phyloP scores from a whole-genome alignment of 2,888 invertebrate genomes.

The Gerris lacustris region DNA sequence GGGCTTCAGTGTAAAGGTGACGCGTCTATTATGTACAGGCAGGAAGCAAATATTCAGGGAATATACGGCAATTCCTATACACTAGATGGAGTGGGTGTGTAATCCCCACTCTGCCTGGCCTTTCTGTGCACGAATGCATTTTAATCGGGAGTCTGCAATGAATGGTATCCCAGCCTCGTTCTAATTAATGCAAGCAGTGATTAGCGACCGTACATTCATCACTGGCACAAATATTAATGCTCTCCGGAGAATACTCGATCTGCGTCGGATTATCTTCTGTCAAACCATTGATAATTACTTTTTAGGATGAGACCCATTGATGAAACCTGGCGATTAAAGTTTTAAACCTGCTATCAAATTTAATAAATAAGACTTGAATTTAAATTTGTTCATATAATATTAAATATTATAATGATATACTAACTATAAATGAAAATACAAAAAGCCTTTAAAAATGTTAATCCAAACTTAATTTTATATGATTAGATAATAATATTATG shows the following conservation, averaged over 20 bases:
- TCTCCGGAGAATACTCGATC: not conserved
- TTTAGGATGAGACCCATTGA: no score
- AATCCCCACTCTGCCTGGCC: not conserved
- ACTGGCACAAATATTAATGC: not conserved
- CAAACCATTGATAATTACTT: not conserved
- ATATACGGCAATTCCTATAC: conserved; percentile 2
- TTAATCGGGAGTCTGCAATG: not conserved
- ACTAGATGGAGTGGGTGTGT: not conserved
- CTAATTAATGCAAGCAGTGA: conserved; percentile 1
- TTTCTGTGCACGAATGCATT: not conserved
- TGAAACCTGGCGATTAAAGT: no score
- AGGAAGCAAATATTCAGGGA: not conserved
- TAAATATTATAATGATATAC: no score
- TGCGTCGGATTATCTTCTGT: not conserved
- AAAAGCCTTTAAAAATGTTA: no score
- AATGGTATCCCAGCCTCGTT: not conserved
- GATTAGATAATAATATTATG: no score
- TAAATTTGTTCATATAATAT: no score
- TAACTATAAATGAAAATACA: no score
- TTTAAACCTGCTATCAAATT: no score
- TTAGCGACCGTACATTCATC: not conserved
- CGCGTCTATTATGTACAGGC: not conserved
- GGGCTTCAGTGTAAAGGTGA: not conserved
- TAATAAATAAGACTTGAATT: no score
- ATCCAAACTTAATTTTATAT: no score